These are phyloP conservation scores for Dissostichus mawsoni DNA, from an alignment of 2,113 vertebrate species.

Conservation along the genomic window DNA sequence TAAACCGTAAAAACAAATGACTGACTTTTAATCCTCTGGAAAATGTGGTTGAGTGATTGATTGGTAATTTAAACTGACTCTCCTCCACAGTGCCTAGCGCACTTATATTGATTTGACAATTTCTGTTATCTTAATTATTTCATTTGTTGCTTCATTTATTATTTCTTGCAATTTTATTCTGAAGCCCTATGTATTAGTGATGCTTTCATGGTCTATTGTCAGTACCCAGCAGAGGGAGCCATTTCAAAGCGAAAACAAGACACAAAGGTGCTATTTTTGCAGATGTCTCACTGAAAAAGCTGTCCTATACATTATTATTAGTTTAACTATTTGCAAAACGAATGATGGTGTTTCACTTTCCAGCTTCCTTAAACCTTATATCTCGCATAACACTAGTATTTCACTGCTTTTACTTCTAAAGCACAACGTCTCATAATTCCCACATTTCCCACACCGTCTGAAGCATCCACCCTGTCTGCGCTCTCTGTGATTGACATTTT, in stretches of 20 bases:
- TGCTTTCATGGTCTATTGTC: too few relatives aligned
- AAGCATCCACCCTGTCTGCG: conserved; percentile 15
- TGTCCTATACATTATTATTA: neutral
- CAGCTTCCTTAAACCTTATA: neutral
- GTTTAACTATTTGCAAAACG: too few relatives aligned
- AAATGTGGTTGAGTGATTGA: too few relatives aligned
- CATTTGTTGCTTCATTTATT: neutral
- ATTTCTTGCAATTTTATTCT: neutral
- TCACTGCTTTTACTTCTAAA: neutral
- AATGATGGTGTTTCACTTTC: neutral
- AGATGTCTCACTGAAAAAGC: neutral
- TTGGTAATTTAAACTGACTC: too few relatives aligned
- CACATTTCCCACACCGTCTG: conserved; percentile 31
- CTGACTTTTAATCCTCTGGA: too few relatives aligned
- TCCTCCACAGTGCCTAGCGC: neutral
- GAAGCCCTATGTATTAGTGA: neutral
- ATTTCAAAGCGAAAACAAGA: conserved; percentile 1
- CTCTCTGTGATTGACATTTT: conserved; percentile 36
- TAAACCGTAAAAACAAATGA: too few relatives aligned
- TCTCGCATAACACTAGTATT: neutral
- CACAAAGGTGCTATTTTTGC: neutral
- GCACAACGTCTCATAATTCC: neutral
- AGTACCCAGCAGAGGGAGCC: conserved; percentile 48
- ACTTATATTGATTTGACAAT: neutral
- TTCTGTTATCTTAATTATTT: neutral